Evolutionary conservation across 2,113 vertebrate species (phyloP).

Genomic region (Phycodurus eques): DNA sequence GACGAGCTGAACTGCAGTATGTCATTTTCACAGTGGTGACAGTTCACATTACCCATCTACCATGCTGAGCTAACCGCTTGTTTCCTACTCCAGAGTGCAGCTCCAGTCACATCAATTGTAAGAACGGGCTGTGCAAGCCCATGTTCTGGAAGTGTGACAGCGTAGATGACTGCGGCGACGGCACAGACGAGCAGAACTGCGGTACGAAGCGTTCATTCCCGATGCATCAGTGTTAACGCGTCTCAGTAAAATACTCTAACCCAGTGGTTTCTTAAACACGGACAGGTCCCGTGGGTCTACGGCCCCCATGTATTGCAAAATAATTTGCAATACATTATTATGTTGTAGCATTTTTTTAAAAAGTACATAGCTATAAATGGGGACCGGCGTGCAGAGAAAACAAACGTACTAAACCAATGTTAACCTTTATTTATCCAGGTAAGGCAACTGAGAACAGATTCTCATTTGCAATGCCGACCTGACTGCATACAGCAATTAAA

Average conservation of each 20-base stretch:
- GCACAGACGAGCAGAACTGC: conserved; percentile 83
- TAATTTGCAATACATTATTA: too few relatives aligned
- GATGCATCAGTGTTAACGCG: background rate
- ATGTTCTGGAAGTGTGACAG: conserved; percentile 86
- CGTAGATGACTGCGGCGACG: conserved; percentile 86
- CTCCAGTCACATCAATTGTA: conserved; percentile 73
- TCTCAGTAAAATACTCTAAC: background rate
- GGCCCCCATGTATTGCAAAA: too few relatives aligned
- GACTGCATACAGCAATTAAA: too few relatives aligned
- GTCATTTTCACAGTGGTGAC: conserved; percentile 36
- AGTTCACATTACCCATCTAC: background rate
- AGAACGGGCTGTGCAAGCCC: conserved; percentile 84
- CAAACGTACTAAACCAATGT: too few relatives aligned
- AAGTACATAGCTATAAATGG: too few relatives aligned
- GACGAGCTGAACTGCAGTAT: conserved; percentile 85
- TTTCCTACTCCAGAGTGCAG: conserved; percentile 63
- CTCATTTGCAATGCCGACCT: too few relatives aligned
- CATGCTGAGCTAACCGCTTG: background rate
- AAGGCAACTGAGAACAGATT: too few relatives aligned
- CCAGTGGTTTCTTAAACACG: background rate
- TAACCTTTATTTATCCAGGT: too few relatives aligned
- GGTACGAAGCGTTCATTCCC: conserved; percentile 67
- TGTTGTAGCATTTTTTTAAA: too few relatives aligned
- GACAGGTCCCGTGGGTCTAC: too few relatives aligned
- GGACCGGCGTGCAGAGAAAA: too few relatives aligned